Percentiles rank a stretch among this genome's conserved stretches.
These are phyloP conservation scores for Columba guinea DNA, from an alignment of 2,797 vertebrate species.

Conservation along the genomic window DNA sequence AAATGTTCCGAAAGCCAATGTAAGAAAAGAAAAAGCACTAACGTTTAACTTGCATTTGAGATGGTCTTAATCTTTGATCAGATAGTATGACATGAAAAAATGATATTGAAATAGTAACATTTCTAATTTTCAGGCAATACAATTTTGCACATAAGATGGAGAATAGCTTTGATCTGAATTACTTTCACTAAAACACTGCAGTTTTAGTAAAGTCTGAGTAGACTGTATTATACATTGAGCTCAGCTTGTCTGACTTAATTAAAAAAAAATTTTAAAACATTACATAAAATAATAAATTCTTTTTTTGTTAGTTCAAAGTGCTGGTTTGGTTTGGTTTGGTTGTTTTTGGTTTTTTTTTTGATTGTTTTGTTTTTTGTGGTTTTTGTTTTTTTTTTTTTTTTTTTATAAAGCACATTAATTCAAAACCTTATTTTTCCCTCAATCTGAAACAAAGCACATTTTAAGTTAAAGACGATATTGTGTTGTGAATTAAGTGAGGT, in stretches of 20 bases:
- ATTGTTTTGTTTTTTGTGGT: too few species aligned
- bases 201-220: background rate
- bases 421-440: background rate
- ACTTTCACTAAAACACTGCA: background rate
- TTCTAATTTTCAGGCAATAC: background rate
- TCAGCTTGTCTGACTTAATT: background rate
- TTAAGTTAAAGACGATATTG: background rate
- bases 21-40: background rate
- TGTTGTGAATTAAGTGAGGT: background rate
- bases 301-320: background rate
- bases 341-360: fast-evolving
- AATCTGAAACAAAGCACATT: background rate
- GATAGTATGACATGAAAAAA: background rate
- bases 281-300: background rate
- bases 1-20: background rate
- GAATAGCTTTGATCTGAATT: background rate
- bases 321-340: too few species aligned
- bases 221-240: background rate
- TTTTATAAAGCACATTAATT: background rate
- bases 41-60: background rate
- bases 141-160: background rate
- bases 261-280: background rate
- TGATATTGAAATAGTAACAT: background rate
- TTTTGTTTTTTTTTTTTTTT: fast-evolving
- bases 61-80: background rate